Percentiles rank a stretch among this genome's conserved stretches.
Conservation (phyloP, 1,140 invertebrate genomes). For the Drosophila seguyi region DNA sequence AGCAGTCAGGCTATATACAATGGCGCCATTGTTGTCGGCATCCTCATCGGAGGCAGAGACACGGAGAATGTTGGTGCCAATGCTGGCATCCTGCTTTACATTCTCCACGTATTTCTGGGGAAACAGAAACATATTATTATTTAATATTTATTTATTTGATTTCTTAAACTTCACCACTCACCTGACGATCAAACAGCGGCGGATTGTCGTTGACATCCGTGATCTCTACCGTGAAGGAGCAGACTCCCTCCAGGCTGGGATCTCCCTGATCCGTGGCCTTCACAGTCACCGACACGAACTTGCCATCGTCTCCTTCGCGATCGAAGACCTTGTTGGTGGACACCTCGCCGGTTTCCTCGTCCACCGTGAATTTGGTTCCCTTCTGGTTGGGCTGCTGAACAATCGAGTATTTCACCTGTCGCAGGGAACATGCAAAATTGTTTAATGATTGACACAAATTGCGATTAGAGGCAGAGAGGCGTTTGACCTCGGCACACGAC, state of each 20-base stretch:
- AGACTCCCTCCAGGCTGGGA: conserved; percentile 96
- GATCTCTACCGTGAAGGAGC: conserved; percentile 98
- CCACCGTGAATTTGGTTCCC: conserved; percentile 97
- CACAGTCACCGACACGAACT: conserved; percentile 97
- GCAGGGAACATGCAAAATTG: conserved; percentile 58
- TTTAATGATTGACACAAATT: conserved; percentile 69
- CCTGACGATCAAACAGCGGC: conserved; percentile 97
- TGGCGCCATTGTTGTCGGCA: conserved; percentile 98
- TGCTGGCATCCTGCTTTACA: conserved; percentile 98
- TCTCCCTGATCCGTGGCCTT: conserved; percentile 99
- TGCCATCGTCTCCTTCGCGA: conserved; percentile 97
- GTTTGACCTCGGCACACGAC: conserved; percentile 45
- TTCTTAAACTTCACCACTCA: too few relatives aligned
- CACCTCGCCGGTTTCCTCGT: conserved; percentile 97
- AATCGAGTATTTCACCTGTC: conserved; percentile 94
- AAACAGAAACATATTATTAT: neutral
- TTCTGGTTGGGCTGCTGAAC: conserved; percentile 98
- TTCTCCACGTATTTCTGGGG: conserved; percentile 97
- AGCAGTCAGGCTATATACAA: conserved; percentile 95
- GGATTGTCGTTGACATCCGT: conserved; percentile 98
- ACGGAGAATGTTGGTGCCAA: conserved; percentile 96
- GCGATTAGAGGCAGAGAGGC: conserved; percentile 44
- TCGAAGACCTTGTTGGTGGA: conserved; percentile 98
- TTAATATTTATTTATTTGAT: too few relatives aligned
- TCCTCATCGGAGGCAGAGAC: conserved; percentile 98